These are phyloP conservation scores for Bombyx mandarina DNA, from an alignment of 1,140 invertebrate genomes.

Conservation along the genomic window DNA sequence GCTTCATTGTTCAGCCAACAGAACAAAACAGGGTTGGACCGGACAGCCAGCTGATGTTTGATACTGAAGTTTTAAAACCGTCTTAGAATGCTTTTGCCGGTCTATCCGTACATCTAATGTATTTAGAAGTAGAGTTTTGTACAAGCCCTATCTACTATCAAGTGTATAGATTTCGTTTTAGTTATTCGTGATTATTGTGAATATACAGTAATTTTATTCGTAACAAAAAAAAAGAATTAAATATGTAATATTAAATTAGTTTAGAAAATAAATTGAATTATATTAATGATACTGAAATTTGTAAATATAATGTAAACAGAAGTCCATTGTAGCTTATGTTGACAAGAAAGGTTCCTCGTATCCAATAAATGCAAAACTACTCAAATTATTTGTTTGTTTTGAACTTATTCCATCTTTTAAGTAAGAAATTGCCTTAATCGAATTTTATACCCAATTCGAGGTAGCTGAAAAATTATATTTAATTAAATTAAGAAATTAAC, in stretches of 20 bases:
- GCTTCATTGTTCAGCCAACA: slow-evolving; percentile 51
- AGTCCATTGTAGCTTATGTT: slow-evolving; percentile 70
- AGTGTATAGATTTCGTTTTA: slow-evolving; percentile 61
- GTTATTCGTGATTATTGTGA: slow-evolving; percentile 62
- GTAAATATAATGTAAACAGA: slow-evolving; percentile 69
- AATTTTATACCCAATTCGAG: too few relatives aligned
- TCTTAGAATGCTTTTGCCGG: not conserved
- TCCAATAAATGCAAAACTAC: slow-evolving; percentile 69
- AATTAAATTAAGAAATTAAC: too few relatives aligned
- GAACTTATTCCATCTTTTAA: too few relatives aligned
- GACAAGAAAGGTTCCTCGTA: slow-evolving; percentile 68
- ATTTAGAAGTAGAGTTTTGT: slow-evolving; percentile 54
- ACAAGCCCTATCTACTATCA: slow-evolving; percentile 42
- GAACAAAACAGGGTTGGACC: slow-evolving; percentile 53
- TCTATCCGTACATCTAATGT: slow-evolving; percentile 1
- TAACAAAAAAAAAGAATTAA: slow-evolving; percentile 27
- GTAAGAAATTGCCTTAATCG: too few relatives aligned
- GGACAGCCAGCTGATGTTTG: slow-evolving; percentile 5
- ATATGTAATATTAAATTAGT: slow-evolving; percentile 33
- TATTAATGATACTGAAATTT: slow-evolving; percentile 59
- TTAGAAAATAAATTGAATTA: slow-evolving; percentile 39
- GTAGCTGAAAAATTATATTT: too few relatives aligned
- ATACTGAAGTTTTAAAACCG: not conserved
- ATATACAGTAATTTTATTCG: slow-evolving; percentile 60
- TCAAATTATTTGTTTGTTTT: slow-evolving; percentile 30